phyloP scores from a whole-genome alignment of 2,113 vertebrate genomes.

The Sciurus niger region DNA sequence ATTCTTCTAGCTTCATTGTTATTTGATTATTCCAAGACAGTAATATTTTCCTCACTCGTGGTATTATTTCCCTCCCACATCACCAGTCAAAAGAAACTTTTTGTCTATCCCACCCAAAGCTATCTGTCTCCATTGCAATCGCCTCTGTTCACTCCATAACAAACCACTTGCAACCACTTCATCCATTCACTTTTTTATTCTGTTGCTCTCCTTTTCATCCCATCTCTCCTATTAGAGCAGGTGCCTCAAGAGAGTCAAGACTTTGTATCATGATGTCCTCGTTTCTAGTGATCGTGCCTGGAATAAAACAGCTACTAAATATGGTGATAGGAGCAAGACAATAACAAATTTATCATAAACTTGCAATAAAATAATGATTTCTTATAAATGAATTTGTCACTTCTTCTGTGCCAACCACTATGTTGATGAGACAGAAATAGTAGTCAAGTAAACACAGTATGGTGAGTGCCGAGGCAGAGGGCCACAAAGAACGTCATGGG shows the following conservation, averaged over 20 bases:
- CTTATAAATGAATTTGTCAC: background rate
- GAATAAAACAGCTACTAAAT: background rate
- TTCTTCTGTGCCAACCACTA: background rate
- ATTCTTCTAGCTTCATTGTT: background rate
- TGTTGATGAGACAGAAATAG: background rate
- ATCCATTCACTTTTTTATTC: background rate
- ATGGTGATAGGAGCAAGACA: background rate
- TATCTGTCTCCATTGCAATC: background rate
- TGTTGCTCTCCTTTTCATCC: background rate
- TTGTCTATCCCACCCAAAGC: background rate
- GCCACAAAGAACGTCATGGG: background rate
- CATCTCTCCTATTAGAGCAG: background rate
- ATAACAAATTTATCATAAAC: background rate
- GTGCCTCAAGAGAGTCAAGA: background rate
- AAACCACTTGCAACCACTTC: background rate
- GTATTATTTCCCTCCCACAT: background rate
- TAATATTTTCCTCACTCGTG: too few species aligned
- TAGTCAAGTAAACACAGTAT: background rate
- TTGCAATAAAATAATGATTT: background rate
- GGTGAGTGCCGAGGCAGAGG: accelerated
- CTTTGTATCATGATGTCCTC: background rate
- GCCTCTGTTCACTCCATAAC: background rate
- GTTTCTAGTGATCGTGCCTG: background rate
- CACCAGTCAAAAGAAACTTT: background rate
- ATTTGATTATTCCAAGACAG: background rate